Evolutionary conservation across 2,797 vertebrate genomes (phyloP), one percentile per base, ranked within the genome.

Genomic region (Arnoldichthys spilopterus): DNA sequence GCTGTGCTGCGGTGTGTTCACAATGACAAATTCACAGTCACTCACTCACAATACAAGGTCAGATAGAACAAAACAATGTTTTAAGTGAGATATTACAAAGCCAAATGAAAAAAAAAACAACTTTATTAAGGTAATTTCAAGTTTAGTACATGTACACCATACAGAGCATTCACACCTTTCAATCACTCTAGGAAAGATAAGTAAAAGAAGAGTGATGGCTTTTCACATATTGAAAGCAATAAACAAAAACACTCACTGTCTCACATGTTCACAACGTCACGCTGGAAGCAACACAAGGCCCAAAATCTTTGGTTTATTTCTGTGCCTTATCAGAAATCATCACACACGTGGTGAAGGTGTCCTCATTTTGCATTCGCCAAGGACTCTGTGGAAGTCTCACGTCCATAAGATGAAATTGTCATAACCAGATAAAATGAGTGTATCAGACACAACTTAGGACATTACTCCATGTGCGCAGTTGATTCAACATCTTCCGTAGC

Each of bases 71-170:
- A 37, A 4, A 54, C 40, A 26, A 16, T 1, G 40, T 30, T 18
- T 20, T 49, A 16, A 24, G 45, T 15, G 58, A 24, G 1, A 7
- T 30, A 58, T 74, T 78, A 66, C 54, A 66, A 75, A 75, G 68
- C 20, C 77, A 53, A 70, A 67, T 24, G 67, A 77, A 68, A 79
- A 72, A 71, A 77, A 68, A 79, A 72, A 71, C 34, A 9, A 61
- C 53, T 85, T 85, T 85, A 85, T 85, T 80, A 77, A 75, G 3
- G 67, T 70, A 58, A 76, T 61, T 7, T 4, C 68, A 71, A 32
- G 47, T 70, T 54, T 13, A 54, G 30, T 64, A 63, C 76, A 78
- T 37, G 0, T 37, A 59, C 51, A 58, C 18, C 28, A 59, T 53
- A 77, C 75, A 73, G 69, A 74, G 77, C 53, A 49, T 64, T 75